These are phyloP conservation scores for Nymphalis urticae DNA, from an alignment of 2,888 invertebrate species.

Conservation along the genomic window DNA sequence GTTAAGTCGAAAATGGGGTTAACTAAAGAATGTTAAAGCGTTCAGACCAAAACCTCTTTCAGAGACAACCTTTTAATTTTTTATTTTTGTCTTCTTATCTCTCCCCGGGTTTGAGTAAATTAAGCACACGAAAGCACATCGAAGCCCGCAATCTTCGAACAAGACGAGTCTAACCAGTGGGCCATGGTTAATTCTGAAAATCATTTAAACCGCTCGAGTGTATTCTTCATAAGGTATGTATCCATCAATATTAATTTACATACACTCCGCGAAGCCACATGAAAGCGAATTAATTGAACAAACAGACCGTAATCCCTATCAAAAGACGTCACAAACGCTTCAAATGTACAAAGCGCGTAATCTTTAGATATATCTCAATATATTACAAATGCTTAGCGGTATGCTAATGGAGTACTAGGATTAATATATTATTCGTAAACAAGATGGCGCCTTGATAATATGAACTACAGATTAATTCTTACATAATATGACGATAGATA, in stretches of 20 bases:
- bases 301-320: conserved; percentile 33
- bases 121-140: no score
- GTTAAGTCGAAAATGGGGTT: no score
- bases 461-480: background rate
- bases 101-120: no score
- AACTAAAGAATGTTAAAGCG: no score
- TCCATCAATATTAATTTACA: conserved; percentile 1
- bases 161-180: no score
- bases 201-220: background rate
- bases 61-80: no score
- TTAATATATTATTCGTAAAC: conserved; percentile 47
- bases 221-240: background rate
- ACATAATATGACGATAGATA: no score
- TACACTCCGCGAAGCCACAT: conserved; percentile 4
- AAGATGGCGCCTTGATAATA: background rate
- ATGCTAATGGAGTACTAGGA: conserved; percentile 63
- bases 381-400: conserved; percentile 44
- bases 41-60: no score
- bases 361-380: conserved; percentile 23
- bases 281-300: conserved; percentile 34
- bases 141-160: no score
- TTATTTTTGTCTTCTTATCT: no score
- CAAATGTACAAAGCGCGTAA: conserved; percentile 25
- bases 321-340: conserved; percentile 20
- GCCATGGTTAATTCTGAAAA: background rate